A percentile compares a stretch with the other conserved stretches of the same genome.
phyloP scores from a whole-genome alignment of 2,888 invertebrate species.

The Ephialtes manifestator region DNA sequence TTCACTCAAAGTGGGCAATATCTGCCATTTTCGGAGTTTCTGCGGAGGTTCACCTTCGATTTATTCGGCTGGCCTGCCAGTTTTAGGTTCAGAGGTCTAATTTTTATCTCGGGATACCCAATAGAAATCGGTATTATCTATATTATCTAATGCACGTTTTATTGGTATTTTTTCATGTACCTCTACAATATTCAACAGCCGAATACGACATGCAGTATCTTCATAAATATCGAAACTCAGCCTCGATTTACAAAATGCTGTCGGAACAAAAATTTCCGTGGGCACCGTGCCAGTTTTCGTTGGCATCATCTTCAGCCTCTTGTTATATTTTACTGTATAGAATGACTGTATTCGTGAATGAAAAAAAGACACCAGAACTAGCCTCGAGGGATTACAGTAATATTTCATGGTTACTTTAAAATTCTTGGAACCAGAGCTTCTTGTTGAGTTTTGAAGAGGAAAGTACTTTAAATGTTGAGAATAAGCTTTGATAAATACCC shows the following conservation, averaged over 20 bases:
- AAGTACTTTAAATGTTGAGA: neutral
- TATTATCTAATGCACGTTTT: too few relatives aligned
- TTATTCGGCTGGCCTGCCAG: too few relatives aligned
- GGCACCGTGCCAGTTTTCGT: conserved; percentile 61
- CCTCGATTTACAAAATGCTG: conserved; percentile 40
- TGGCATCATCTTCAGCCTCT: conserved; percentile 49
- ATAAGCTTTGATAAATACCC: too few relatives aligned
- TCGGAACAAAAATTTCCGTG: conserved; percentile 18
- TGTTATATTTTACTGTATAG: conserved; percentile 38
- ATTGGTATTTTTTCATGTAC: too few relatives aligned
- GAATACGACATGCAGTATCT: neutral
- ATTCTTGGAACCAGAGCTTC: conserved; percentile 23
- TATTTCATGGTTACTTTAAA: conserved; percentile 57
- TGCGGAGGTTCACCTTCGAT: too few relatives aligned
- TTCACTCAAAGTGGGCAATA: too few relatives aligned
- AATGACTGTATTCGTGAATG: conserved; percentile 43
- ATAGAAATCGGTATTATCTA: too few relatives aligned
- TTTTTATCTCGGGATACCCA: too few relatives aligned
- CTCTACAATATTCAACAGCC: neutral
- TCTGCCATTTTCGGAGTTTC: too few relatives aligned
- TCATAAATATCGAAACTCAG: conserved; percentile 22
- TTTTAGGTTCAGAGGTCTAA: too few relatives aligned
- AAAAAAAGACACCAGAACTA: conserved; percentile 19
- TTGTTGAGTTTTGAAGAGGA: neutral
- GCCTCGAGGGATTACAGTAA: conserved; percentile 59